Conservation (phyloP, 2,797 vertebrate species). For the Leucoraja ocellata region DNA sequence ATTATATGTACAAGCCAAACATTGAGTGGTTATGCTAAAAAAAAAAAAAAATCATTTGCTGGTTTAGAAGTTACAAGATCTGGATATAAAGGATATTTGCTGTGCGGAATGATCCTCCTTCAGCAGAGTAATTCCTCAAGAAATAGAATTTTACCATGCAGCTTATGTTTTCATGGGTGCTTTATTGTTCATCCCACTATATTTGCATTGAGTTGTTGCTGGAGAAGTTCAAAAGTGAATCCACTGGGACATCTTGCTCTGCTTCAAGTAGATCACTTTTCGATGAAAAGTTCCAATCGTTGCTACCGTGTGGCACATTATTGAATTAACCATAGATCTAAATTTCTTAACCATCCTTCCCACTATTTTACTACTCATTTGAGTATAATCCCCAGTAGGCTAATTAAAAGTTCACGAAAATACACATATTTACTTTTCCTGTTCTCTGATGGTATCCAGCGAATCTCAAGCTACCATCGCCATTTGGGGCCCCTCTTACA, state of each 20-base stretch:
- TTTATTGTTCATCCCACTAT: neutral
- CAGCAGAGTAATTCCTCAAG: neutral
- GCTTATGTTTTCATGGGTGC: neutral
- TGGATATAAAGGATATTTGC: neutral
- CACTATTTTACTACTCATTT: neutral
- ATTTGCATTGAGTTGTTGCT: neutral
- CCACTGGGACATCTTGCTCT: neutral
- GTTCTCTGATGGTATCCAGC: conserved; percentile 48
- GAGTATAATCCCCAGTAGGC: neutral
- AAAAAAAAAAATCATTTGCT: neutral
- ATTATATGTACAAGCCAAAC: neutral
- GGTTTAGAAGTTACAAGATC: neutral
- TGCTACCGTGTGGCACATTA: neutral
- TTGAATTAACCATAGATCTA: neutral
- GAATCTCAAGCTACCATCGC: conserved; percentile 47
- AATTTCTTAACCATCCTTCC: neutral
- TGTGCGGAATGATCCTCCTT: neutral
- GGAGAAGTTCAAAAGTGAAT: neutral
- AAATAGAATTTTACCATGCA: neutral
- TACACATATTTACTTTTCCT: conserved; percentile 43
- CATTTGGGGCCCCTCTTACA: conserved; percentile 46
- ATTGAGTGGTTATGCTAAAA: neutral
- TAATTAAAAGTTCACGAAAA: neutral
- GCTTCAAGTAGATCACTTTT: neutral
- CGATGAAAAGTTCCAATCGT: neutral